phyloP scores from a whole-genome alignment of 2,113 vertebrate species.

The Pygathrix nemaeus region DNA sequence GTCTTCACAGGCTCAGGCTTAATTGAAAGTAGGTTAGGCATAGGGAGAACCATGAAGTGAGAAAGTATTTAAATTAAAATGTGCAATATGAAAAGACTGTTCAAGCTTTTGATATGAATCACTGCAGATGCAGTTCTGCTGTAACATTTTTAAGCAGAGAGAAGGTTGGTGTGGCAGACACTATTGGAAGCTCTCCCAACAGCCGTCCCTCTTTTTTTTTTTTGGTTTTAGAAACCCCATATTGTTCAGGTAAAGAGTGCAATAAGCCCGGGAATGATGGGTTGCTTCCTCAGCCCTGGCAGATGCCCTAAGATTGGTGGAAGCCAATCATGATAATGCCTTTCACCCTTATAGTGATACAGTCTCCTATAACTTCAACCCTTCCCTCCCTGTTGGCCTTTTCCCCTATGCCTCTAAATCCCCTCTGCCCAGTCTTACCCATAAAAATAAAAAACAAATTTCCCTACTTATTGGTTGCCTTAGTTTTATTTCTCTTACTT shows the following conservation, averaged over 20 bases:
- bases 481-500: not conserved
- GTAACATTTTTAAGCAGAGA: not conserved
- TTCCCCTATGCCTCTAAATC: not conserved
- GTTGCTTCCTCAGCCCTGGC: not conserved
- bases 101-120: not conserved
- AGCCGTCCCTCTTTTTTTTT: not conserved
- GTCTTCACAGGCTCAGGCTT: slow-evolving; percentile 1
- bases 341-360: not conserved
- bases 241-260: not conserved
- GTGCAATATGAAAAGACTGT: not conserved
- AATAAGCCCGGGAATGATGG: not conserved
- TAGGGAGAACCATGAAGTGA: not conserved
- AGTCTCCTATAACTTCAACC: not conserved
- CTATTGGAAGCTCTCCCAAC: not conserved
- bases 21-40: not conserved
- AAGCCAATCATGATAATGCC: not conserved
- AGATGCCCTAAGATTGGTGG: not conserved
- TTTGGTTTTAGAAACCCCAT: not conserved
- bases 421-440: not conserved
- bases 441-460: not conserved
- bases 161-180: not conserved
- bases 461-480: not conserved
- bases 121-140: not conserved
- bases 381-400: not conserved
- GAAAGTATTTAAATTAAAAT: slow-evolving; percentile 19